A percentile compares a stretch with the other conserved stretches of the same genome.
These are phyloP conservation scores for Entomobrya proxima DNA, from an alignment of 2,888 invertebrate species.

Conservation along the genomic window DNA sequence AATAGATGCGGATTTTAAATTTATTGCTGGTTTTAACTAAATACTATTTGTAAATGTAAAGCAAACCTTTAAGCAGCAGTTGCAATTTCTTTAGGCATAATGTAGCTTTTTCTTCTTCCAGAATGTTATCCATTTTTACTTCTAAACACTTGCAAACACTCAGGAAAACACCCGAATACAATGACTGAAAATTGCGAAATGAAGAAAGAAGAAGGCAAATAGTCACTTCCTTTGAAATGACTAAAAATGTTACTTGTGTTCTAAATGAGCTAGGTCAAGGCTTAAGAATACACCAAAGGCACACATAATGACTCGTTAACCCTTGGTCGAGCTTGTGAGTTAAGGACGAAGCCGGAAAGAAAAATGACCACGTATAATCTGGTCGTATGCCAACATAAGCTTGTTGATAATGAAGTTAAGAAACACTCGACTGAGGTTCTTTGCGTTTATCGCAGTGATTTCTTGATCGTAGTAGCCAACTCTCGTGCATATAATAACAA, in stretches of 20 bases:
- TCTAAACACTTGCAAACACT: neutral
- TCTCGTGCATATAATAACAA: neutral
- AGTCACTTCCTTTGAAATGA: neutral
- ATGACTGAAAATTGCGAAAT: neutral
- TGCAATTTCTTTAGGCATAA: too few relatives aligned
- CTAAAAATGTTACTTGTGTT: neutral
- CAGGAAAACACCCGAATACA: neutral
- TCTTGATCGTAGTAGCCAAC: too few relatives aligned
- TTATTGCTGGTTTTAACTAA: neutral
- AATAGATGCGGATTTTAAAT: neutral
- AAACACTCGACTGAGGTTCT: neutral
- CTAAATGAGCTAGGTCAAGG: constrained; percentile 31
- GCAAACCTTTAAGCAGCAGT: too few relatives aligned
- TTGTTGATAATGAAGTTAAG: too few relatives aligned
- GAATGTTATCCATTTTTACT: neutral
- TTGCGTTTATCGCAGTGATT: neutral
- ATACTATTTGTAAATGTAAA: too few relatives aligned
- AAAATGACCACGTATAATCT: neutral
- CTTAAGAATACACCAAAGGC: neutral
- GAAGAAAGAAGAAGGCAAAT: neutral
- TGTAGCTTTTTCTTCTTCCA: too few relatives aligned
- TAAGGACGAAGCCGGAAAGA: constrained; percentile 37
- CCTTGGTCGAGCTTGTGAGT: constrained; percentile 28
- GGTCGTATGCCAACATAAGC: too few relatives aligned
- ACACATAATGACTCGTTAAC: neutral